phyloP scores from a whole-genome alignment of 1,140 invertebrate species.

The Triops cancriformis region DNA sequence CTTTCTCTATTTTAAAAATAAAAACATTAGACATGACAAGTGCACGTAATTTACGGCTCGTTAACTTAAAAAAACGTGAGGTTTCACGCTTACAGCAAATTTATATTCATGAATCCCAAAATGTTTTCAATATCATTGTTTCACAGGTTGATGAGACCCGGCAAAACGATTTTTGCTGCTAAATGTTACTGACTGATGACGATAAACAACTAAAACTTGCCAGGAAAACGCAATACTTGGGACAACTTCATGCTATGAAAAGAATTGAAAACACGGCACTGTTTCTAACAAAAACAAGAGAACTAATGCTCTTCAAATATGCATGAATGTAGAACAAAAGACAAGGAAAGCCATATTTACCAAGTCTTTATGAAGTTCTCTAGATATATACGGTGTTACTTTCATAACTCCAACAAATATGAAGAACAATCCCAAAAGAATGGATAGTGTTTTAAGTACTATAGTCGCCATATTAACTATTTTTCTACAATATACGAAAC shows the following conservation, averaged over 20 bases:
- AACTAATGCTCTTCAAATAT: neutral
- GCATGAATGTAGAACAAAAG: conserved; percentile 27
- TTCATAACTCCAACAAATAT: conserved; percentile 90
- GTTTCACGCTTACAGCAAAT: too few species aligned
- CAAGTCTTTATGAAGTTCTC: conserved; percentile 93
- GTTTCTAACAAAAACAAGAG: neutral
- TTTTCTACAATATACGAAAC: neutral
- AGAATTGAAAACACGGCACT: too few species aligned
- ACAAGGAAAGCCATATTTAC: conserved; percentile 50
- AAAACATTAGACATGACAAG: neutral
- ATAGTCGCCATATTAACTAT: conserved; percentile 49
- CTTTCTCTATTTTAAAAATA: conserved; percentile 69
- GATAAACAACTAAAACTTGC: too few species aligned
- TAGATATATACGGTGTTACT: conserved; percentile 79
- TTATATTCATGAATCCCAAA: too few species aligned
- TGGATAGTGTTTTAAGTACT: conserved; percentile 78
- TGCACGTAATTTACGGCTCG: too few species aligned
- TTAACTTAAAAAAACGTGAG: too few species aligned
- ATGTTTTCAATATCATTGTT: too few species aligned
- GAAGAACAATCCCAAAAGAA: conserved; percentile 89
- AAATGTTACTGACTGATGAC: too few species aligned
- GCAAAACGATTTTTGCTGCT: too few species aligned
- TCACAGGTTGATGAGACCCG: too few species aligned
- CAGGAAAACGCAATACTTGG: too few species aligned
- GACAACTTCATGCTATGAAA: too few species aligned